These are phyloP conservation scores for Apteryx owenii DNA, from an alignment of 2,113 vertebrate species.

Conservation along the genomic window DNA sequence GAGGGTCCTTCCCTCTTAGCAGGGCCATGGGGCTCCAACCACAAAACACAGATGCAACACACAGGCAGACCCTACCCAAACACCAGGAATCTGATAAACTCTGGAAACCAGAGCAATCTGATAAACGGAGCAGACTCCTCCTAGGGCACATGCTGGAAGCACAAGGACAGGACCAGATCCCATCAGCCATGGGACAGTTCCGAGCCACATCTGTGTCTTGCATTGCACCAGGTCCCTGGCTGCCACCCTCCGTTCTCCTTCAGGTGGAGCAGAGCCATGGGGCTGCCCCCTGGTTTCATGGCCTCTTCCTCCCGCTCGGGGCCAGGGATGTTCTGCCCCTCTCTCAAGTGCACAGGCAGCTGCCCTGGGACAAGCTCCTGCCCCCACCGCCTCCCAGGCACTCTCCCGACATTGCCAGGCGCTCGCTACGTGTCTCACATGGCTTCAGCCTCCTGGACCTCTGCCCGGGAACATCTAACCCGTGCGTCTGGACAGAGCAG, in stretches of 20 bases:
- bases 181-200: too few species aligned
- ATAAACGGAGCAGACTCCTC: too few species aligned
- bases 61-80: neutral
- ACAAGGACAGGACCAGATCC: too few species aligned
- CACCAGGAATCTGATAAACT: neutral
- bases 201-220: too few species aligned
- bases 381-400: neutral
- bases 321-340: neutral
- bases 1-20: neutral
- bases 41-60: neutral
- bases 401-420: neutral
- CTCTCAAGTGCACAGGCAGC: neutral
- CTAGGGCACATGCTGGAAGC: too few species aligned
- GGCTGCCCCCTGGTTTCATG: too few species aligned
- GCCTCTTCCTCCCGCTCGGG: too few species aligned
- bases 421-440: fast-evolving
- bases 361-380: neutral
- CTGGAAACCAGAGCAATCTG: too few species aligned
- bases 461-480: neutral
- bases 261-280: too few species aligned
- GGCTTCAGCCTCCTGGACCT: neutral
- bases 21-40: neutral
- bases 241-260: too few species aligned
- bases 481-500: fast-evolving
- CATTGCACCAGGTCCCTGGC: too few species aligned